A percentile compares a stretch with the other conserved stretches of the same genome.
Conservation (phyloP, 64 coral and sea anemone genomes). For the Porites lutea region DNA sequence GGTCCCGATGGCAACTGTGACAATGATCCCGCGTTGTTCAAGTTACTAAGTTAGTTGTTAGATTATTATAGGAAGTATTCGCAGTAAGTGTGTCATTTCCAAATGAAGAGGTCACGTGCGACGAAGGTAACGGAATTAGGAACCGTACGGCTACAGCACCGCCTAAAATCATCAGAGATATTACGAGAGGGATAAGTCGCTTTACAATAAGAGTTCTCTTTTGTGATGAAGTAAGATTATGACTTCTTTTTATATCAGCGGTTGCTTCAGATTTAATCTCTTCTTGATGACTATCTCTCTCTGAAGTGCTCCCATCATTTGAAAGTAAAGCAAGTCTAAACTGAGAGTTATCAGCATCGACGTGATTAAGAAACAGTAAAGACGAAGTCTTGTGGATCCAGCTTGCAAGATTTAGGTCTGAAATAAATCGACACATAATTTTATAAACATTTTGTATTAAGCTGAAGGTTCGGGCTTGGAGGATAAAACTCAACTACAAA, state of each 20-base stretch:
- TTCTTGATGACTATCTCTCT: not conserved
- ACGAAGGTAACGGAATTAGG: constrained; percentile 44
- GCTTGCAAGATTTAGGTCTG: not conserved
- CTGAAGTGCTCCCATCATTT: not conserved
- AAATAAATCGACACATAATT: not conserved
- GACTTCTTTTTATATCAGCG: not conserved
- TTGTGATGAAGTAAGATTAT: not conserved
- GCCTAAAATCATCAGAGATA: constrained; percentile 44
- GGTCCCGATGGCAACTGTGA: too few species aligned
- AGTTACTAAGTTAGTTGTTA: not conserved
- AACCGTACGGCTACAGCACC: constrained; percentile 26
- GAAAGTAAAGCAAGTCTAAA: not conserved
- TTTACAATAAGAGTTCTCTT: constrained; percentile 13
- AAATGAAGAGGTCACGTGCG: not conserved
- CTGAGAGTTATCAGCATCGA: not conserved
- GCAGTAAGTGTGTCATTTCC: not conserved
- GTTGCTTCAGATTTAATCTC: not conserved
- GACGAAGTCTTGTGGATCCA: constrained; percentile 36
- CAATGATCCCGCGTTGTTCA: not conserved
- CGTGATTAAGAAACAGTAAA: not conserved
- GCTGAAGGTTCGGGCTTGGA: too few species aligned
- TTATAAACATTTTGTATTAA: too few species aligned
- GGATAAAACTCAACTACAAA: too few species aligned
- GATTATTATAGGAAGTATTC: not conserved
- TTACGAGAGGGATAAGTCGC: constrained; percentile 25